Conservation (phyloP, 2,888 invertebrate genomes). For the Scrobipalpa costella region DNA sequence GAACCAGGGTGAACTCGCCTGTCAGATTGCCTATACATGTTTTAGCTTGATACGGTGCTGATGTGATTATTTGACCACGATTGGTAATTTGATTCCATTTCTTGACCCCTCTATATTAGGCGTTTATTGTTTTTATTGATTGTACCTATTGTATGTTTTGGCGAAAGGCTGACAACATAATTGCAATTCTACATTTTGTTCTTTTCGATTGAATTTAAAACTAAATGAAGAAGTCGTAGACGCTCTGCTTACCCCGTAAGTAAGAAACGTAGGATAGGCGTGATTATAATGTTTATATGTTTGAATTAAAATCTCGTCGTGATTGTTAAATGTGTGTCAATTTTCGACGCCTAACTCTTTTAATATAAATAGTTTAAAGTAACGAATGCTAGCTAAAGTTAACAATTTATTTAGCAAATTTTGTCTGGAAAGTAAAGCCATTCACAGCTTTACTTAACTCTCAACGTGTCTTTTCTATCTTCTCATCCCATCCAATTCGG, state of each 20-base stretch:
- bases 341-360: no score
- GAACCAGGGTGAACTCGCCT: conserved; percentile 55
- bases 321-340: no score
- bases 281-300: no score
- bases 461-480: background rate
- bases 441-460: background rate
- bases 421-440: background rate
- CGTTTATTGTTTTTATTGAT: conserved; percentile 10
- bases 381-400: no score
- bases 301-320: no score
- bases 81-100: conserved; percentile 24
- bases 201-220: no score
- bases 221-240: no score
- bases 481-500: conserved; percentile 46
- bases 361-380: no score
- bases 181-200: no score
- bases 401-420: background rate
- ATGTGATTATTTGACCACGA: conserved; percentile 24
- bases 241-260: no score
- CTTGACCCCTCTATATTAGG: conserved; percentile 6
- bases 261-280: no score
- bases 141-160: conserved; percentile 4
- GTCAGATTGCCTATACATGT: conserved; percentile 53
- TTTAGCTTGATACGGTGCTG: conserved; percentile 42
- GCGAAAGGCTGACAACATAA: no score